Evolutionary conservation across 2,888 invertebrate species (phyloP).

Genomic region (Metallyticus violacea): DNA sequence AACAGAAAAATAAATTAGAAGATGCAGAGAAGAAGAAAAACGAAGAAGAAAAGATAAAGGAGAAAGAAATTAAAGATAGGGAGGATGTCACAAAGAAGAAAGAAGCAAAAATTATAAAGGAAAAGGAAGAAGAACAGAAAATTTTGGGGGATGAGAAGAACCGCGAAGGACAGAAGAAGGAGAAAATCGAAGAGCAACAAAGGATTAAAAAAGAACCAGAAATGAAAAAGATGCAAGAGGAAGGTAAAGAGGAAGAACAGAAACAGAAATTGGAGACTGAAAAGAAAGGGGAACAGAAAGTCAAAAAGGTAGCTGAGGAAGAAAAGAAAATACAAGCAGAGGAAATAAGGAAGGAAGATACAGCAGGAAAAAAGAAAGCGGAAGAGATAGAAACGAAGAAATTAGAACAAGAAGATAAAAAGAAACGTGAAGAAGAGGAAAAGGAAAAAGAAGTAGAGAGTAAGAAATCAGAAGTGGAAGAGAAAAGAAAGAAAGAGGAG

Average conservation of each 20-base stretch:
- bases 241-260: background rate
- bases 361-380: background rate
- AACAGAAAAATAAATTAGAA: conserved; percentile 1
- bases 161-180: background rate
- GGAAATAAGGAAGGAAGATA: background rate
- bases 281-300: conserved; percentile 10
- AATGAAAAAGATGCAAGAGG: background rate
- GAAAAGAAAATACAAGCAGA: background rate
- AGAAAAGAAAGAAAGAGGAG: background rate
- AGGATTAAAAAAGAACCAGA: background rate
- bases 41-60: background rate
- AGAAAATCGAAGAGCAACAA: conserved; percentile 4
- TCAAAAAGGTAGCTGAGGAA: background rate
- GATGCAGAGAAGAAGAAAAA: conserved; percentile 19
- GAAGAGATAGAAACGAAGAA: background rate
- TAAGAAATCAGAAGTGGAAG: background rate
- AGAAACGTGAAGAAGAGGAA: background rate
- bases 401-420: background rate
- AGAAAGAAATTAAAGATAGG: background rate
- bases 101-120: background rate
- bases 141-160: background rate
- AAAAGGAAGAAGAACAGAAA: background rate
- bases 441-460: background rate
- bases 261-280: background rate
- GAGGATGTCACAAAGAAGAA: background rate